Evolutionary conservation across 2,797 vertebrate species (phyloP).

Genomic region (Merluccius polli): DNA sequence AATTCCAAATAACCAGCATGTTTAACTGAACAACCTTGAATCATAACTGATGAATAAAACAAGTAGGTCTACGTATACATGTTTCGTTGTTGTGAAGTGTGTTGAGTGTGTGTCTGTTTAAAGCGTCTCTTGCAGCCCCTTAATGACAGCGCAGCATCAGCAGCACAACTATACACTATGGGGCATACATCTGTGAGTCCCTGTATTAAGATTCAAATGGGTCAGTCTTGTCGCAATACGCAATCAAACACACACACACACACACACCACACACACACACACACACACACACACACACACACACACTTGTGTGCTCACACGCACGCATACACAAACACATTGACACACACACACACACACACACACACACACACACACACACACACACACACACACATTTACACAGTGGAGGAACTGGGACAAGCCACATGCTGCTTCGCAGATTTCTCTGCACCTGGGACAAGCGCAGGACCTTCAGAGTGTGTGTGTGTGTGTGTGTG

Average conservation of each 20-base stretch:
- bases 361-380: constrained; percentile 34
- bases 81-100: neutral
- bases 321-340: constrained; percentile 28
- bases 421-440: constrained; percentile 75
- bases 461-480: constrained; percentile 58
- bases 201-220: constrained; percentile 68
- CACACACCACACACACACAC: constrained; percentile 28
- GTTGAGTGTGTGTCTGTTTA: neutral
- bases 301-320: constrained; percentile 14
- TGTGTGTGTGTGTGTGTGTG: constrained; percentile 31
- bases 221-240: constrained; percentile 75
- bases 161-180: constrained; percentile 52
- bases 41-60: neutral
- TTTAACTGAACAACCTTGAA: neutral
- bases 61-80: neutral
- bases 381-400: constrained; percentile 34
- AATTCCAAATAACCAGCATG: neutral
- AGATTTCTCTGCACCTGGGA: constrained; percentile 75
- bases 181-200: constrained; percentile 42
- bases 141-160: neutral
- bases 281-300: constrained; percentile 33
- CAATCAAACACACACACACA: constrained; percentile 35
- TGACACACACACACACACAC: constrained; percentile 34
- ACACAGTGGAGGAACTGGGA: constrained; percentile 73
- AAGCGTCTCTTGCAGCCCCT: neutral